Evolutionary conservation across 2,888 invertebrate species (phyloP), one percentile per base, ranked within the genome.

Genomic region (Rhingia campestris): DNA sequence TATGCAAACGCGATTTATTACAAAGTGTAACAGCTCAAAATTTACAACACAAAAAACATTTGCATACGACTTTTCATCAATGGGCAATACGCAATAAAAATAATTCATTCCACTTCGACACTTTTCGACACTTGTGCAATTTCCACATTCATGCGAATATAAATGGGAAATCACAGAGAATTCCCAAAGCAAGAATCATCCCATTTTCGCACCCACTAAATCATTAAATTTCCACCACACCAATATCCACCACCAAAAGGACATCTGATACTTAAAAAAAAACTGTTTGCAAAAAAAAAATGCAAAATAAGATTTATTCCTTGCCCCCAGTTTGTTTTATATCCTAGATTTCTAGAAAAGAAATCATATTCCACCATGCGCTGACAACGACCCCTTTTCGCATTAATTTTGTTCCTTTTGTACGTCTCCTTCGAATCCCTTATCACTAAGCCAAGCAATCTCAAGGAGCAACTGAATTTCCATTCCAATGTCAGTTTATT

Each of bases 401-500:
- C 45, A 64, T 74, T 69, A 61, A 67, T 70, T 64, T 72, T 75
- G 3, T 49, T 56, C 39, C 9, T 37, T 69, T 56, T 67, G 12
- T 30, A n/a, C 41, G 45, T 37, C 32, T 53, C 56, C 56, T 59
- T 64, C 32, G 32, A 72, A 69, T 69, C 69, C 84, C 73, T 74
- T 70, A 74, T 69, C 59, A 53, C 63, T 59, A 37, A 51, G 41
- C 51, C 37, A 22, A 45, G 56, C 63, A 69, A 73, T 69, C 79
- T 74, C 61, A 66, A 70, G 80, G 56, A 80, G 74, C 64, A 80
- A 61, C 84, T 80, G 70, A 80, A 84, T 84, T 75, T 84, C 84
- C 84, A 84, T 84, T 74, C 69, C 69, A 59, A 61, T 59, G 74
- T 22, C 69, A 59, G 80, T 59, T 79, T 84, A 84, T 84, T 80